Evolutionary conservation across 1,140 invertebrate genomes (phyloP).

Genomic region (Bathynomus jamesi): DNA sequence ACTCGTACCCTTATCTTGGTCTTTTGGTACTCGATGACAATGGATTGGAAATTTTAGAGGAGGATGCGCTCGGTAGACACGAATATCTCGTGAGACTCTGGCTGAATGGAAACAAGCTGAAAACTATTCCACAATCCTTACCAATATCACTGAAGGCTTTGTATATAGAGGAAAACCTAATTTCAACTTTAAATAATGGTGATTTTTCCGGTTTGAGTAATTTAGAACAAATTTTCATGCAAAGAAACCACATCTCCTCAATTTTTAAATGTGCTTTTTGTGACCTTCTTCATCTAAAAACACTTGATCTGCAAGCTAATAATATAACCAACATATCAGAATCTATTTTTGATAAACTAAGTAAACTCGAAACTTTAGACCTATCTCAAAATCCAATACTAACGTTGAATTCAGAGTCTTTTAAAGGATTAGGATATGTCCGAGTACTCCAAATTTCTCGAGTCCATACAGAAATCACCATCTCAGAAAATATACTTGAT

Average conservation of each 20-base stretch:
- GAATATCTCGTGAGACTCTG: slow-evolving; percentile 69
- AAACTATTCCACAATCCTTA: slow-evolving; percentile 57
- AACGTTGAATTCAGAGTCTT: slow-evolving; percentile 54
- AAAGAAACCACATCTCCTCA: slow-evolving; percentile 56
- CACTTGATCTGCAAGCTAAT: slow-evolving; percentile 46
- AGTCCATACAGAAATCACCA: slow-evolving; percentile 54
- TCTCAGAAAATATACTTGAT: slow-evolving; percentile 43
- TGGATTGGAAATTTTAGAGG: slow-evolving; percentile 64
- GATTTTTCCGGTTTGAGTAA: slow-evolving; percentile 62
- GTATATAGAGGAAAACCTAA: slow-evolving; percentile 58
- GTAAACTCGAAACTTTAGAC: slow-evolving; percentile 53
- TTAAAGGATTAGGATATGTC: slow-evolving; percentile 56
- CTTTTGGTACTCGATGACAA: slow-evolving; percentile 74
- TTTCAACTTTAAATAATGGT: slow-evolving; percentile 54
- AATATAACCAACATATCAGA: slow-evolving; percentile 42
- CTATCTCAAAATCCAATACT: slow-evolving; percentile 67
- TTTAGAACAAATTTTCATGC: slow-evolving; percentile 60
- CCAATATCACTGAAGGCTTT: slow-evolving; percentile 55
- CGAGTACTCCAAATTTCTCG: slow-evolving; percentile 58
- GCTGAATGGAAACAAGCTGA: slow-evolving; percentile 63
- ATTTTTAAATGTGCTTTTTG: slow-evolving; percentile 60
- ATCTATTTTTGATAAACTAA: slow-evolving; percentile 42
- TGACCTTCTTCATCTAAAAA: slow-evolving; percentile 54
- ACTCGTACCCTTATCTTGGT: slow-evolving; percentile 75
- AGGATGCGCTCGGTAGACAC: slow-evolving; percentile 73